phyloP scores from a whole-genome alignment of 2,888 invertebrate genomes.

The Anaspis maculata region DNA sequence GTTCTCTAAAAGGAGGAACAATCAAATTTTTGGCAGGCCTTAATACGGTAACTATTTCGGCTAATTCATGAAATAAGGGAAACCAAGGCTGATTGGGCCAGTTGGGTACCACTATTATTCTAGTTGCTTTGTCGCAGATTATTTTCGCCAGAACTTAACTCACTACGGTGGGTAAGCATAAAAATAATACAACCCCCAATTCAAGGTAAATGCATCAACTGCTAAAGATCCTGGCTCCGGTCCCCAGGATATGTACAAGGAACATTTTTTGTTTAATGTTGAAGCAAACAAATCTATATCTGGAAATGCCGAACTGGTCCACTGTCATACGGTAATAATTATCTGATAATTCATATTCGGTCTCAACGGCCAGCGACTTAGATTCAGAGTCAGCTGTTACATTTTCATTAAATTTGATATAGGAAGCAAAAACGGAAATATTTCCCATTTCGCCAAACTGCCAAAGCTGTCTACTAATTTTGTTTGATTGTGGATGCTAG shows the following conservation, averaged over 20 bases:
- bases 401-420: neutral
- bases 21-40: neutral
- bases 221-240: conserved; percentile 17
- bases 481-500: neutral
- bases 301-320: conserved; percentile 1
- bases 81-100: neutral
- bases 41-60: too few species aligned
- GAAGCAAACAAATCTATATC: conserved; percentile 20
- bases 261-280: conserved; percentile 15
- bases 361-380: neutral
- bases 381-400: neutral
- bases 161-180: neutral
- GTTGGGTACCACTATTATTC: neutral
- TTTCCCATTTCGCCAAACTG: conserved; percentile 2
- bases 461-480: neutral
- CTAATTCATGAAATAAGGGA: neutral
- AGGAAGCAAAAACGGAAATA: conserved; percentile 2
- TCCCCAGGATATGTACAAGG: conserved; percentile 16
- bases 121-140: neutral
- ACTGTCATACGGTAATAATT: neutral
- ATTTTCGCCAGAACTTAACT: neutral
- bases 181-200: conserved; percentile 14
- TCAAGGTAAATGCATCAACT: conserved; percentile 27
- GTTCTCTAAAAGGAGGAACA: neutral
- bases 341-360: neutral